Evolutionary conservation across 2,113 vertebrate genomes (phyloP), one percentile per base, ranked within the genome.

Genomic region (Gambusia affinis): DNA sequence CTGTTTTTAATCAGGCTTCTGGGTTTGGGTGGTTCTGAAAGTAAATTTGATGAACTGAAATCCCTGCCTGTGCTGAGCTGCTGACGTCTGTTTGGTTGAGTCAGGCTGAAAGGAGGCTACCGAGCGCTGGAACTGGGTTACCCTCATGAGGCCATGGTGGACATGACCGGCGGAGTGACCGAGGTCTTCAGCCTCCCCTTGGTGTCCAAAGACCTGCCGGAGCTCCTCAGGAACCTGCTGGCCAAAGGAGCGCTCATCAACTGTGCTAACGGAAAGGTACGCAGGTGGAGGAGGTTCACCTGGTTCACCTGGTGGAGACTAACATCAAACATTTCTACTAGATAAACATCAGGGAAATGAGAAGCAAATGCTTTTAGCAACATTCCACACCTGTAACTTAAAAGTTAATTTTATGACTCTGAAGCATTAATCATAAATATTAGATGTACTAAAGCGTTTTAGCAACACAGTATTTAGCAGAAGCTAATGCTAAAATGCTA

Each of bases 91-190:
- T 37, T 4, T 69, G 29, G 17, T 19, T 12, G 6, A 47, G 8
- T 69, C 75, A 95, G 95, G 84, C 11, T 96, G 66, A 96, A 95
- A 57, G 95, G 95, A 0, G 94, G 94, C 51, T 95, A 95, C 81
- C 79, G 73, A 74, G 90, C 94, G 63, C 88, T 95, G 72, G 87
- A 94, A 54, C 88, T 95, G 92, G 95, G 95, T 37, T 92, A 84
- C 64, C 93, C 95, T 65, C 93, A 95, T 0, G 95, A 95, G 79
- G 94, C 95, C 35, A 92, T 95, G 94, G 92, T 94, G 3, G 94
- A 95, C 54, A 93, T 95, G 92, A 95, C 94, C 0, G 95, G 95
- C 0, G 94, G 95, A 0, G 76, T 94, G 60, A 68, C 94, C 0
- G 94, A 95, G 79, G 91, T 89, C 3, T 28, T 94, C 15, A 70